Evolutionary conservation across 2,888 invertebrate species (phyloP).

Genomic region (Napeogenes inachia): DNA sequence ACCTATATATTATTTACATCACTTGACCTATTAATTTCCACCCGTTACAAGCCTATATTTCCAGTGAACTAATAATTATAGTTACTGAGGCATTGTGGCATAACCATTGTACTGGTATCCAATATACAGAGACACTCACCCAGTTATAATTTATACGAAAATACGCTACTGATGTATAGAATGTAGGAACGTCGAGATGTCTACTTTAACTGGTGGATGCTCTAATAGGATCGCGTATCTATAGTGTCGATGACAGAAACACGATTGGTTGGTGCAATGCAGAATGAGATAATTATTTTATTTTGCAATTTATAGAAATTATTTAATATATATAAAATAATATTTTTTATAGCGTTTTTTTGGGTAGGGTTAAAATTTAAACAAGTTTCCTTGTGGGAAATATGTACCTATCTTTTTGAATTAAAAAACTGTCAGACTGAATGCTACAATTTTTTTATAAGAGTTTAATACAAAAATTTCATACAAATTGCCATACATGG

Average conservation of each 20-base stretch:
- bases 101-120: constrained; percentile 34
- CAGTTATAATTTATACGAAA: constrained; percentile 22
- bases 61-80: constrained; percentile 4
- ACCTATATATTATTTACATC: no score
- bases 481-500: no score
- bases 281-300: background rate
- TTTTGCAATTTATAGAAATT: no score
- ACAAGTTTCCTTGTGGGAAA: no score
- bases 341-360: no score
- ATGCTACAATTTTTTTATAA: no score
- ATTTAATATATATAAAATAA: no score
- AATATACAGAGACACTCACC: constrained; percentile 32
- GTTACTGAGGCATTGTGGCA: constrained; percentile 33
- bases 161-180: constrained; percentile 22
- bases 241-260: constrained; percentile 3
- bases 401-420: no score
- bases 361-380: no score
- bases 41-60: background rate
- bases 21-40: background rate
- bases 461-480: no score
- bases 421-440: no score
- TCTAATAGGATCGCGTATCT: constrained; percentile 8
- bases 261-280: constrained; percentile 1
- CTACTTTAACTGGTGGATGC: constrained; percentile 16
- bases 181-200: constrained; percentile 23